Evolutionary conservation across 2,888 invertebrate species (phyloP), one percentile per base, ranked within the genome.

Genomic region (Conus canariensis): DNA sequence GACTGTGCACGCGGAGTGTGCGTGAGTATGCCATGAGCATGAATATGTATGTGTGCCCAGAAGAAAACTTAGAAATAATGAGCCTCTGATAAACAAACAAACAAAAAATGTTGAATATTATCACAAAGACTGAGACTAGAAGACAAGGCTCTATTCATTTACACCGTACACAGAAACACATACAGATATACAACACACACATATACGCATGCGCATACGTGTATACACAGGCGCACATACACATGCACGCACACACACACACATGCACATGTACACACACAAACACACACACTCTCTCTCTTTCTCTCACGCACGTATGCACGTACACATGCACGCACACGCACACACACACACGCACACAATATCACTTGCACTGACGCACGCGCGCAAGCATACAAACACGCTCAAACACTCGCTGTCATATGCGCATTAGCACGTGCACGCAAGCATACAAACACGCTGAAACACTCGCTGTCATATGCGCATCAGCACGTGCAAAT

Each of bases 251-350:
- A 30, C 25, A 30, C 77, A 12, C 77, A 77, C 77, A 8, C 25
- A 8, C 77, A 77, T n/a, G 7, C 77, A 77, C 77, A 10, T n/a
- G 7, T 58, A 83, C 83, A 19, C 83, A 83, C 80, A 19, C 82
- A 83, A 58, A 56, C 82, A 58, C 82, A 82, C 82, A 82, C 82
- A 82, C 82, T 6, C 83, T 16, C 83, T 16, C 56, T 19, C 80
- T 3, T 30, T 12, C 77, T 25, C 77, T 9, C 25, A 77, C 25
- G 9, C 77, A 77, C 77, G 9, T 30, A 77, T 8, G 14, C 77
- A 30, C 77, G 9, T 25, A 8, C 25, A 25, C 77, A 77, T 19
- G 25, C 77, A 77, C 30, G 19, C 77, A 56, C 82, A 83, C 58
- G 0, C 82, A 83, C 80, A 56, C 58, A 58, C 83, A 22, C 83